Evolutionary conservation across 2,888 invertebrate genomes (phyloP).

Genomic region (Synanthedon formicaeformis): DNA sequence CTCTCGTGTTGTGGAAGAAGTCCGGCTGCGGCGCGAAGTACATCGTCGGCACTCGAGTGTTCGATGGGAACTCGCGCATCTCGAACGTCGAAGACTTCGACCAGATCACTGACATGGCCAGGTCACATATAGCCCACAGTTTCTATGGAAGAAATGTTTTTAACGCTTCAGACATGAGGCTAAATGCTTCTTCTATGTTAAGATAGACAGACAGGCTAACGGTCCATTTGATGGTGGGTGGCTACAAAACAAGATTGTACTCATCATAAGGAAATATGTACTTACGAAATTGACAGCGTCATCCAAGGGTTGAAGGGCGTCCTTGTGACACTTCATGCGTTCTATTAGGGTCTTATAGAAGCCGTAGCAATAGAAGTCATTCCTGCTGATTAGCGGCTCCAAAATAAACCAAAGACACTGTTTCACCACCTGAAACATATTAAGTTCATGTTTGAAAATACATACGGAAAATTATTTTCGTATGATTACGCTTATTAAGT

Average conservation of each 20-base stretch:
- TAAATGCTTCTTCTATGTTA: not conserved
- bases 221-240: too few relatives aligned
- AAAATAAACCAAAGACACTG: slow-evolving; percentile 94
- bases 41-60: slow-evolving; percentile 90
- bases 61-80: slow-evolving; percentile 88
- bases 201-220: too few relatives aligned
- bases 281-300: slow-evolving; percentile 85
- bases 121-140: slow-evolving; percentile 96
- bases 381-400: slow-evolving; percentile 92
- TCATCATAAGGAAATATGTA: slow-evolving; percentile 2
- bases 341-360: slow-evolving; percentile 95
- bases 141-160: slow-evolving; percentile 71
- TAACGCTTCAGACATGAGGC: too few relatives aligned
- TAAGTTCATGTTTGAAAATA: not conserved
- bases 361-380: slow-evolving; percentile 93
- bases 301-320: slow-evolving; percentile 86
- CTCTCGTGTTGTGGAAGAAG: slow-evolving; percentile 78
- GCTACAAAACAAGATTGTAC: too few relatives aligned
- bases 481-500: too few relatives aligned
- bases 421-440: slow-evolving; percentile 69
- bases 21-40: slow-evolving; percentile 85
- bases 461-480: too few relatives aligned
- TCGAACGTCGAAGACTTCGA: slow-evolving; percentile 90
- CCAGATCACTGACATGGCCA: slow-evolving; percentile 91
- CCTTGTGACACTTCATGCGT: slow-evolving; percentile 94